These are phyloP conservation scores for Darevskia nairensis DNA, from an alignment of 2,797 vertebrate species.

Conservation along the genomic window DNA sequence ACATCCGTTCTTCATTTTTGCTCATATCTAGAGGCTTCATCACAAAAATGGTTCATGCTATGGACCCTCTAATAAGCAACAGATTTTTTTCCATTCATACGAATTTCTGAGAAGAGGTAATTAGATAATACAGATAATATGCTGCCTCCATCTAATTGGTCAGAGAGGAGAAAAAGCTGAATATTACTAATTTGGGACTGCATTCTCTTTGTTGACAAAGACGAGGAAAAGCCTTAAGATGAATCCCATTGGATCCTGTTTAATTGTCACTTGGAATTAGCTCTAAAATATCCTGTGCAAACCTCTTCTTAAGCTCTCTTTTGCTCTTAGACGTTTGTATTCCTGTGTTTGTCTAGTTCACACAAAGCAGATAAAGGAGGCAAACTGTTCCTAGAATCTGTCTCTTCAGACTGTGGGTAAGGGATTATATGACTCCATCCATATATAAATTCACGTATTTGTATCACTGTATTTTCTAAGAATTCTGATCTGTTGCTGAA, in stretches of 20 bases:
- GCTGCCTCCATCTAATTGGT: slow-evolving; percentile 38
- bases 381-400: not conserved
- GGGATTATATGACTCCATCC: not conserved
- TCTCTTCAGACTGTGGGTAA: not conserved
- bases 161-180: not conserved
- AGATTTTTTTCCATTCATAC: slow-evolving; percentile 11
- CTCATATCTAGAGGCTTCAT: slow-evolving; percentile 40
- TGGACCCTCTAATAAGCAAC: slow-evolving; percentile 27
- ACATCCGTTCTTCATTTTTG: slow-evolving; percentile 40
- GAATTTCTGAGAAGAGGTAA: slow-evolving; percentile 27
- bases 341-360: not conserved
- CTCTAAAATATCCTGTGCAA: not conserved
- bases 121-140: slow-evolving; percentile 27
- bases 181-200: not conserved
- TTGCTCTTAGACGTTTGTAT: not conserved
- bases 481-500: too few species aligned
- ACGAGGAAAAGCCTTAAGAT: not conserved
- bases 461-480: too few species aligned
- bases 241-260: not conserved
- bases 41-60: slow-evolving; percentile 22
- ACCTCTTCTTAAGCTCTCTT: not conserved
- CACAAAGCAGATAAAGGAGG: not conserved
- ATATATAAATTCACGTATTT: too few species aligned
- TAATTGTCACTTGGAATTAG: slow-evolving; percentile 8
- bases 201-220: not conserved